Base-by-base conservation (phyloP, 2,113 vertebrate species). In the Mixornis gularis region DNA sequence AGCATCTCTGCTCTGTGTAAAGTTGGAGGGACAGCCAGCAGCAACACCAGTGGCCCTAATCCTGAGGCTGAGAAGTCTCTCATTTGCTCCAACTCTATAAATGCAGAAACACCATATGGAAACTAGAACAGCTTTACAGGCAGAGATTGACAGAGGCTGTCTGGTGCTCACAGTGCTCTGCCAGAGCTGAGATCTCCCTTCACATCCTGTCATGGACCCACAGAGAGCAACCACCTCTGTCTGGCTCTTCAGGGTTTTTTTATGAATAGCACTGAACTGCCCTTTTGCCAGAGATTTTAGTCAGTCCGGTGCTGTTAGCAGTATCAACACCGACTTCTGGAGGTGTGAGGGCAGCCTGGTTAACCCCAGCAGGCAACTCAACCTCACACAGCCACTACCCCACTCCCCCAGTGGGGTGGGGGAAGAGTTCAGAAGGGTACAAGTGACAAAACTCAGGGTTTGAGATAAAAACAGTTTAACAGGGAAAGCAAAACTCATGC, bases 251-350 rank as follows among this genome's bases (percentile, higher is more conserved):
- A 10, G 13, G 13, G 4, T 1, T 68, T 78, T 88, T 79, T 79
- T 29, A 87, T 87, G 85, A 94, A 95, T 49, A 59, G 71, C 27
- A 79, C 59, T 17, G 34, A 68, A 59, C 7, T 32, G 38, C 46
- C 70, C 79, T 79, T 94, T 85, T 77, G 43, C 49, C 60, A 62
- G 74, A 69, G 73, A 89, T 55, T 91, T 82, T 26, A 30, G 20
- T 30, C 81, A 85, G 46, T 24, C 36, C 10, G 2, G 11, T 5
- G 53, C 14, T 51, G 58, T 12, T 4, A 14, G 49, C 49, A 36
- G 9, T 4, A 58, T 25, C 70, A 69, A 27, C 70, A 73, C 18
- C 3, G 26, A 40, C 38, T 76, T 53, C 22, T 5, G 48, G 69
- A 65, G 26, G 51, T 16, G 22, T 18, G 32, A 72, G 38, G 30